A percentile compares a stretch with the other conserved stretches of the same genome.
Evolutionary conservation across 1,140 invertebrate genomes (phyloP).

Genomic region (Leptinotarsa texana): DNA sequence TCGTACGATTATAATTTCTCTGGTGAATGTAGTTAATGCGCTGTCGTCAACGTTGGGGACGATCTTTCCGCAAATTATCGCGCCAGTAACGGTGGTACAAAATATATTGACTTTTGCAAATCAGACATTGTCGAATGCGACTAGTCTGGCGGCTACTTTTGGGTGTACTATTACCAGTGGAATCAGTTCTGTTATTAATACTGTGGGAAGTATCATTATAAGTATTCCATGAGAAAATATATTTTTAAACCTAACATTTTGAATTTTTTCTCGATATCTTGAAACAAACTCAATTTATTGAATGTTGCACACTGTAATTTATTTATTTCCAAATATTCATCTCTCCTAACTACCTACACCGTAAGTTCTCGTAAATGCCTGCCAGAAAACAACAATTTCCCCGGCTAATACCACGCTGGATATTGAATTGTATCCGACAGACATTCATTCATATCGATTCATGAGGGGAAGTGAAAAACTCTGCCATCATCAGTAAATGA

Average conservation of each 20-base stretch:
- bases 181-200: constrained; percentile 15
- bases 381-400: no score
- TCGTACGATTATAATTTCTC: neutral
- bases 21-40: neutral
- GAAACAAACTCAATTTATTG: neutral
- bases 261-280: neutral
- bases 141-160: neutral
- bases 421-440: no score
- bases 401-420: no score
- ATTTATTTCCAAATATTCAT: neutral
- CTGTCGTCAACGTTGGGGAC: neutral
- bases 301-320: neutral
- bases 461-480: no score
- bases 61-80: neutral
- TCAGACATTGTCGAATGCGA: neutral
- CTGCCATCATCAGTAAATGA: no score
- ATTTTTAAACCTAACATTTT: neutral
- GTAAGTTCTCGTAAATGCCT: no score
- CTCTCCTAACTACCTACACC: no score
- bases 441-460: no score
- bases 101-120: neutral
- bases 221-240: neutral
- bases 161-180: constrained; percentile 20
- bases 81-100: neutral
- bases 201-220: constrained; percentile 12